Percentiles rank a stretch among this genome's conserved stretches.
Conservation (phyloP, 2,888 invertebrate species). For the Hydroisotoma schaefferi region DNA sequence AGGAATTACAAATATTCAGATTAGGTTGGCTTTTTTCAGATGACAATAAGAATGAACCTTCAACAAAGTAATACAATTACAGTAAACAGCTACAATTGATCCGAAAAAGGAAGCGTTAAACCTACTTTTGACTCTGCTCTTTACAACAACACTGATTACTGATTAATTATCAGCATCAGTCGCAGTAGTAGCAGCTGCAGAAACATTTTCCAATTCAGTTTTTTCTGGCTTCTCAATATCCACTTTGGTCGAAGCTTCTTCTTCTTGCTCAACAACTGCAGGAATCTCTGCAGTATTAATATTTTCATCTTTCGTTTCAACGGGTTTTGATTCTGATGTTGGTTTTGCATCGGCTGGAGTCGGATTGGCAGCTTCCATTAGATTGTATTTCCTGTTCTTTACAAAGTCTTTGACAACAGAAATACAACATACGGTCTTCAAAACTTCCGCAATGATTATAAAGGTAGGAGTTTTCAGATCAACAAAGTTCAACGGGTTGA, state of each 20-base stretch:
- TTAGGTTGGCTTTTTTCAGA: too few relatives aligned
- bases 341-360: not conserved
- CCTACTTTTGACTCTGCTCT: too few relatives aligned
- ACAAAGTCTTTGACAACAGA: slow-evolving; percentile 75
- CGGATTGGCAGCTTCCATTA: slow-evolving; percentile 63
- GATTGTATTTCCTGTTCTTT: slow-evolving; percentile 77
- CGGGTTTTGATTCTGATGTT: not conserved
- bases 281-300: not conserved
- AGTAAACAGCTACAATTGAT: too few relatives aligned
- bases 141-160: too few relatives aligned
- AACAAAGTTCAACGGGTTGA: slow-evolving; percentile 70
- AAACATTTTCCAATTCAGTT: too few relatives aligned
- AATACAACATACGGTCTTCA: slow-evolving; percentile 74
- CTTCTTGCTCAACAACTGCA: not conserved
- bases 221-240: not conserved
- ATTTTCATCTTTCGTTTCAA: not conserved
- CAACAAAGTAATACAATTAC: too few relatives aligned
- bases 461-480: slow-evolving; percentile 70
- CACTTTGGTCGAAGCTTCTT: not conserved
- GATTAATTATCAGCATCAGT: too few relatives aligned
- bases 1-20: too few relatives aligned
- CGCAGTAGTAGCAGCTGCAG: too few relatives aligned
- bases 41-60: too few relatives aligned
- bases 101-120: too few relatives aligned
- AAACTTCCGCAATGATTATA: slow-evolving; percentile 76